A percentile compares a stretch with the other conserved stretches of the same genome.
Evolutionary conservation across 2,888 invertebrate genomes (phyloP).

Genomic region (Serrognathus titanus): DNA sequence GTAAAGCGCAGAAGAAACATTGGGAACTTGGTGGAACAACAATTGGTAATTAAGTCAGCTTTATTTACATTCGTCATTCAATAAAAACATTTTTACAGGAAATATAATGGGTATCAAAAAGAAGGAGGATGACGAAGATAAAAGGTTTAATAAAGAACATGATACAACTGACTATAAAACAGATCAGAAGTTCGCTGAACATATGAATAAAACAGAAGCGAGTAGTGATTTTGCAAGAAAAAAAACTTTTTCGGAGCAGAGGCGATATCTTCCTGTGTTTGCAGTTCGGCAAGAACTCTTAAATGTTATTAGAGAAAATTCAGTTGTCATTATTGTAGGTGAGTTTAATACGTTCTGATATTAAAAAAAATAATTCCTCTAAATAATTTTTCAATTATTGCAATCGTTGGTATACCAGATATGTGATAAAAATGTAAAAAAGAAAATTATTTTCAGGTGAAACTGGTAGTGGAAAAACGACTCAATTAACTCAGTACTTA

Average conservation of each 20-base stretch:
- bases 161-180: conserved; percentile 84
- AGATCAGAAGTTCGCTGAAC: conserved; percentile 95
- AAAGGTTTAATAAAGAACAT: conserved; percentile 58
- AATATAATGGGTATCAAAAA: conserved; percentile 94
- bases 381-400: background rate
- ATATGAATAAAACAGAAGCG: conserved; percentile 76
- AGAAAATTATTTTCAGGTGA: conserved; percentile 57
- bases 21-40: conserved; percentile 98
- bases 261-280: conserved; percentile 91
- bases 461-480: conserved; percentile 96
- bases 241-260: conserved; percentile 79
- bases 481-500: conserved; percentile 94
- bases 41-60: conserved; percentile 55
- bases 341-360: conserved; percentile 32
- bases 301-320: conserved; percentile 89
- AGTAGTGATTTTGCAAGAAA: conserved; percentile 83
- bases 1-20: conserved; percentile 96
- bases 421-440: no score
- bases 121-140: conserved; percentile 75
- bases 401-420: background rate
- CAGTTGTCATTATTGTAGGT: conserved; percentile 90
- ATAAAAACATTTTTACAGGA: conserved; percentile 43
- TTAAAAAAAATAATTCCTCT: background rate
- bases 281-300: conserved; percentile 91
- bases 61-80: no score